phyloP scores from a whole-genome alignment of 2,888 invertebrate genomes.

The Ectemnius lituratus region DNA sequence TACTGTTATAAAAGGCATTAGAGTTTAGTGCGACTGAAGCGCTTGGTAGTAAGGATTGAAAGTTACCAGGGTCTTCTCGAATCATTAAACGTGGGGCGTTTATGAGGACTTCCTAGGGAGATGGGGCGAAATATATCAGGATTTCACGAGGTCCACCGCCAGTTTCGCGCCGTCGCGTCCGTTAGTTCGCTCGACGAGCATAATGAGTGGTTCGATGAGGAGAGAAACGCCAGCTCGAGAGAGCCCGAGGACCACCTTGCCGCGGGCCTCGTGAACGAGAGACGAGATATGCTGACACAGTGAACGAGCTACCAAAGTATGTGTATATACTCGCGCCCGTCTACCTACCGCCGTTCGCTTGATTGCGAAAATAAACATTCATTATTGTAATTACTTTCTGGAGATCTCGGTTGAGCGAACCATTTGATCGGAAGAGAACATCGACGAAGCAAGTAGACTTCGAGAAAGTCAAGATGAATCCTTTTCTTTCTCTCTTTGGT shows the following conservation, averaged over 20 bases:
- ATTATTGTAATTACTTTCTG: conserved; percentile 76
- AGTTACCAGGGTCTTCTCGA: no score
- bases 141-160: no score
- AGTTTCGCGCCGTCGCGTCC: no score
- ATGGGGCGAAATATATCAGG: no score
- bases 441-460: not conserved
- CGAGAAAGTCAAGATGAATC: not conserved
- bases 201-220: conserved; percentile 14
- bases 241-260: conserved; percentile 64
- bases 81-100: no score
- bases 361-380: conserved; percentile 76
- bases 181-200: no score
- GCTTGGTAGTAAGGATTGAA: no score
- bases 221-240: conserved; percentile 20
- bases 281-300: conserved; percentile 53
- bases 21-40: no score
- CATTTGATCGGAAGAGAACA: not conserved
- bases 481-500: not conserved
- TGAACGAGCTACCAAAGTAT: conserved; percentile 51
- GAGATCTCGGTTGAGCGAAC: conserved; percentile 59
- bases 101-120: no score
- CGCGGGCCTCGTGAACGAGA: conserved; percentile 59
- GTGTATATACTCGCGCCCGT: conserved; percentile 10
- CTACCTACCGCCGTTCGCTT: conserved; percentile 73
- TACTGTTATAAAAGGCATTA: no score